Percentiles rank a stretch among this genome's conserved stretches.
Conservation (phyloP, 2,113 vertebrate genomes). For the Psephotus haematonotus region DNA sequence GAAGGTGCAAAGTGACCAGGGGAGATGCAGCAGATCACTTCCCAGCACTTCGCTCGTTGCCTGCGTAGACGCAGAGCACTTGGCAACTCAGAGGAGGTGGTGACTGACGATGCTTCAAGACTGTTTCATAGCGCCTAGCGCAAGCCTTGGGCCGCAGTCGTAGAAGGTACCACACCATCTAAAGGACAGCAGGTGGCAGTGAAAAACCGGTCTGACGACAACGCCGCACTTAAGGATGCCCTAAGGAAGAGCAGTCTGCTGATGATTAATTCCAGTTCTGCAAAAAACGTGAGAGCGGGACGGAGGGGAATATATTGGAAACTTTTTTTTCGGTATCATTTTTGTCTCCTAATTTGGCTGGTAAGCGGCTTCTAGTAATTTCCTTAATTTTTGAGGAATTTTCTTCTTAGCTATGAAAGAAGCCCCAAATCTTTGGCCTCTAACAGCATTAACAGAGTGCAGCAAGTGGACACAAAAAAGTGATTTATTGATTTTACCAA, state of each 20-base stretch:
- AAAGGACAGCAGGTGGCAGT: constrained; percentile 2
- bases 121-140: background rate
- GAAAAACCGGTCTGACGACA: background rate
- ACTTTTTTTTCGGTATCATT: background rate
- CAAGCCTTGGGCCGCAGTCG: background rate
- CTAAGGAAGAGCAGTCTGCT: background rate
- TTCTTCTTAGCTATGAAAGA: background rate
- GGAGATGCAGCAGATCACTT: background rate
- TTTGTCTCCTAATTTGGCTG: background rate
- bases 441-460: background rate
- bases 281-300: background rate
- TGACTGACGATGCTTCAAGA: background rate
- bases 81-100: accelerated
- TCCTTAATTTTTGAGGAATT: background rate
- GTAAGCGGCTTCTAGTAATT: background rate
- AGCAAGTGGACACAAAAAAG: background rate
- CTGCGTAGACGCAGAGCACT: accelerated
- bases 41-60: background rate
- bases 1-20: background rate
- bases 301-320: background rate
- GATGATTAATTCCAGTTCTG: background rate
- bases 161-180: background rate
- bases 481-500: background rate
- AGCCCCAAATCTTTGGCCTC: background rate
- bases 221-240: background rate